Base-by-base conservation (phyloP, 1,140 invertebrate species). In the Scylla paramamosain region DNA sequence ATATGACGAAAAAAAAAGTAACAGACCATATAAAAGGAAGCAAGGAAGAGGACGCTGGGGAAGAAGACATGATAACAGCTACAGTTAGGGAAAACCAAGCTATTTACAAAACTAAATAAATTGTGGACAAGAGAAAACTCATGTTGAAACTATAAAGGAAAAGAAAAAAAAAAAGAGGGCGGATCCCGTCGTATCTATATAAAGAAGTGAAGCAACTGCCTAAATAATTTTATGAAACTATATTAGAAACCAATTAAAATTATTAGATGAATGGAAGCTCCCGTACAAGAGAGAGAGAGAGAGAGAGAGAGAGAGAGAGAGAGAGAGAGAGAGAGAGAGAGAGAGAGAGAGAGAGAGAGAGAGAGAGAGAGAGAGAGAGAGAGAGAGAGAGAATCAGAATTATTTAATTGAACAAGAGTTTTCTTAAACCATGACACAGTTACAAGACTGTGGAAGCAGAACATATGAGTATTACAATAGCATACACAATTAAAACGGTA, bases 321-420 rank as follows among this genome's bases (percentile, higher is more conserved):
- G 39, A 39, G 39, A 39, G 39, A 39, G 39, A 39, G 39, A 39
- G 39, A 39, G 39, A 39, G 39, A 39, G 39, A 39, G 39, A 39
- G 39, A 39, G 39, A 39, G 39, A 39, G 39, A 39, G 39, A 39
- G 39, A 39, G 39, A 39, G 39, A 39, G 39, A 39, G 39, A 39
- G 39, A 39, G 39, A 16, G 83, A 28, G n/a, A 25, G 83, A 84
- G 83, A 84, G 83, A 84, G 83, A 84, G 83, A 84, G 83, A 84
- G 83, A 28, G 39, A 39, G 39, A 39, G 39, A 39, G 39, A 39
- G 39, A 39, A 52, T 52, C 48, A 52, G n/a, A n/a, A n/a, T n/a
- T n/a, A n/a, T n/a, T n/a, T n/a, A n/a, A n/a, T n/a, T n/a, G n/a
- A n/a, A n/a, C 6, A 7, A 14, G 48, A 52, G 48, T 52, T n/a